phyloP scores from a whole-genome alignment of 2,113 vertebrate species.

The Oreochromis spilurus region DNA sequence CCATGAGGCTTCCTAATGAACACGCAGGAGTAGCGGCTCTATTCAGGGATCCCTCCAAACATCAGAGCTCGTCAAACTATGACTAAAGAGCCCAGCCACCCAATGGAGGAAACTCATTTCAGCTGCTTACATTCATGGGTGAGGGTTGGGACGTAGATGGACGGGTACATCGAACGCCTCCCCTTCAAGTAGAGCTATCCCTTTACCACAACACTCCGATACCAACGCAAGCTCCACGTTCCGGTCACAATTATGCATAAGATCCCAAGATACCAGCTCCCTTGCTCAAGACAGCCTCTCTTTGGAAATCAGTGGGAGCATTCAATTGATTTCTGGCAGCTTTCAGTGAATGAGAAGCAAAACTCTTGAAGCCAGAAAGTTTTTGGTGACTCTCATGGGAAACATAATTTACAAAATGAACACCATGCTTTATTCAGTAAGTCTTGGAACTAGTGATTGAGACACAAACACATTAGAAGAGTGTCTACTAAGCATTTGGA shows the following conservation, averaged over 20 bases:
- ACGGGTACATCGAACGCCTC: rapidly evolving
- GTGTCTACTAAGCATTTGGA: background rate
- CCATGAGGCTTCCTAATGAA: background rate
- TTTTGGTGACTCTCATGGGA: background rate
- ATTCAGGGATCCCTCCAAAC: background rate
- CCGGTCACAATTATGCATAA: background rate
- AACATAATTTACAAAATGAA: background rate
- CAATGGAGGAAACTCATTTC: background rate
- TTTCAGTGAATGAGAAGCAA: background rate
- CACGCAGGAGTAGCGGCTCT: background rate
- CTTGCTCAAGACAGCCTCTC: background rate
- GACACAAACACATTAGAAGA: background rate
- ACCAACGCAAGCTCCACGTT: background rate
- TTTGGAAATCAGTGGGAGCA: background rate
- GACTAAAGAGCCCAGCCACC: background rate
- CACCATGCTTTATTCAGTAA: background rate
- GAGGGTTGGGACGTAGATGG: background rate
- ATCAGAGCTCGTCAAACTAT: background rate
- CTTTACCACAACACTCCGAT: background rate
- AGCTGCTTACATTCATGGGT: background rate
- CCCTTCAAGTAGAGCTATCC: rapidly evolving
- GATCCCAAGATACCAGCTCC: background rate
- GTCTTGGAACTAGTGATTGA: background rate
- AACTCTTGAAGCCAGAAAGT: background rate
- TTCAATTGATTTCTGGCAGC: background rate